Conservation (phyloP, 2,797 vertebrate genomes). For the Simalia tracyae region DNA sequence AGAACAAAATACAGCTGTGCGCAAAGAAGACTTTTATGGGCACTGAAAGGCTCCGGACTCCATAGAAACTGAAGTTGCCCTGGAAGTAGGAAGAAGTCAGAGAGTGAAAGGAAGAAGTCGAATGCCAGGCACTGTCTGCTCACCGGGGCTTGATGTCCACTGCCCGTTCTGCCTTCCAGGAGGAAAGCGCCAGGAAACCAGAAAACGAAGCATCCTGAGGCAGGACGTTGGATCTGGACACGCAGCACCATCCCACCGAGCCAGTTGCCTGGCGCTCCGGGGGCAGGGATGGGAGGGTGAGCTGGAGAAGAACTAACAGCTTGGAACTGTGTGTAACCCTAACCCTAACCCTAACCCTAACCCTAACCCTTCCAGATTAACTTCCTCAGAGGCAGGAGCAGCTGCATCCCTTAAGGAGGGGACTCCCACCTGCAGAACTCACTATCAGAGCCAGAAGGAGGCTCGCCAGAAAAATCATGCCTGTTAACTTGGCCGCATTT, state of each 20-base stretch:
- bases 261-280: background rate
- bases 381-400: background rate
- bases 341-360: too few relatives aligned
- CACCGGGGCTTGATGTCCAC: too few relatives aligned
- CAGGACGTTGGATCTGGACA: background rate
- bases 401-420: background rate
- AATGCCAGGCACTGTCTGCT: background rate
- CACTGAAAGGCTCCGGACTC: slow-evolving; percentile 67
- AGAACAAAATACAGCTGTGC: slow-evolving; percentile 65
- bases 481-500: background rate
- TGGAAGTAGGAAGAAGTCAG: slow-evolving; percentile 65
- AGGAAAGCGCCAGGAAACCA: background rate
- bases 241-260: background rate
- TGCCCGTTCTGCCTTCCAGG: background rate
- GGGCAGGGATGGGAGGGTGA: background rate
- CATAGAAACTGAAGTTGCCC: slow-evolving; percentile 63
- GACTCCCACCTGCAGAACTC: background rate
- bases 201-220: too few relatives aligned
- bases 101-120: background rate
- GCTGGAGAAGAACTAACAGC: background rate
- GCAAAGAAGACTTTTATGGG: slow-evolving; percentile 63
- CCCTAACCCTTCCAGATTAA: background rate
- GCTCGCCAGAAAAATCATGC: too few relatives aligned
- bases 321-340: too few relatives aligned
- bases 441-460: background rate